Conservation (phyloP, 2,888 invertebrate species). For the Papilio protenor region DNA sequence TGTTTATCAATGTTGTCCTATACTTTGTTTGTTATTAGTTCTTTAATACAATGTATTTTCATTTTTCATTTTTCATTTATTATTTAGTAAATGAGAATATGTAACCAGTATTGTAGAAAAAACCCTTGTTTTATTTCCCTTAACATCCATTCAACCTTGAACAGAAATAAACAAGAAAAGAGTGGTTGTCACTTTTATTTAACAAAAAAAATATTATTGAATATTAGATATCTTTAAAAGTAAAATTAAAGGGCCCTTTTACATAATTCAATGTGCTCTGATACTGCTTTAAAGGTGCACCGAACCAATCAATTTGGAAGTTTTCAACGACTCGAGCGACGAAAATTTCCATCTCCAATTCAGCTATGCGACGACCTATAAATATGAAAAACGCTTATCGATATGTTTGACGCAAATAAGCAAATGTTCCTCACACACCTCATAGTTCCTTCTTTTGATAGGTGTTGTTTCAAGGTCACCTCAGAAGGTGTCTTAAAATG, state of each 20-base stretch:
- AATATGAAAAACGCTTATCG: conserved; percentile 7
- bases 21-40: neutral
- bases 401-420: neutral
- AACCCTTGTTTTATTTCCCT: neutral
- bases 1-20: too few species aligned
- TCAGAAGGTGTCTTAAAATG: too few species aligned
- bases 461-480: too few species aligned
- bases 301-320: conserved; percentile 61
- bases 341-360: conserved; percentile 81
- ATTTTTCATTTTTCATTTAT: too few species aligned
- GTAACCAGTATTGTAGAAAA: neutral
- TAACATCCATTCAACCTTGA: neutral
- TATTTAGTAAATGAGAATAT: neutral
- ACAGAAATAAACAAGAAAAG: neutral
- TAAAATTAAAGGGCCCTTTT: conserved; percentile 64
- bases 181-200: neutral
- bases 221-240: conserved; percentile 62
- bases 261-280: conserved; percentile 63
- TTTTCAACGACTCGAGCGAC: conserved; percentile 59
- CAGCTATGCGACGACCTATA: conserved; percentile 84
- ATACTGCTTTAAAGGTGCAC: conserved; percentile 57
- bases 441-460: neutral
- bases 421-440: neutral
- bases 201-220: too few species aligned
- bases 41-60: neutral